Conservation (phyloP, 2,113 vertebrate genomes). For the Spea bombifrons region DNA sequence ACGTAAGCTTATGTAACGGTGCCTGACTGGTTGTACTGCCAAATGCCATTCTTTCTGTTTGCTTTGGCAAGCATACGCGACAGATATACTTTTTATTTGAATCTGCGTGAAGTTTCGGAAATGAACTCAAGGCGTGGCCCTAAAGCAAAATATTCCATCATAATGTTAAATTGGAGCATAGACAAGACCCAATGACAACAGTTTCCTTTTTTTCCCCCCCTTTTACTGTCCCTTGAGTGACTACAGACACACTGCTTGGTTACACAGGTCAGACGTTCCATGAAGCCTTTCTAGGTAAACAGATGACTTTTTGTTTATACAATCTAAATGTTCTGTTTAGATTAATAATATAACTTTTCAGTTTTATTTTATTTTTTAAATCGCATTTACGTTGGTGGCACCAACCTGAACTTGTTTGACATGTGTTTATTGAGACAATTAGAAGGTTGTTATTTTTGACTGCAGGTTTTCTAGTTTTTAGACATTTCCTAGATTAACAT, state of each 20-base stretch:
- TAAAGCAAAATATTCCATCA: constrained; percentile 9
- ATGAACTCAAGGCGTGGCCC: background rate
- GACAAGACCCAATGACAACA: background rate
- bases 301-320: background rate
- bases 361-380: too few relatives aligned
- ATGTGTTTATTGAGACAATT: background rate
- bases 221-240: background rate
- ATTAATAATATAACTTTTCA: too few relatives aligned
- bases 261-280: background rate
- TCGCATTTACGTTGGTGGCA: too few relatives aligned
- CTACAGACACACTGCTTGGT: too few relatives aligned
- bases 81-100: background rate
- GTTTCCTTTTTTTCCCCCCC: background rate
- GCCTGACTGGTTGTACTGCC: background rate
- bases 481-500: too few relatives aligned
- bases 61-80: constrained; percentile 13
- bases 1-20: constrained; percentile 27
- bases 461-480: too few relatives aligned
- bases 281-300: constrained; percentile 4
- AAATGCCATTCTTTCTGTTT: constrained; percentile 12
- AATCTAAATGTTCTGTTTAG: constrained; percentile 2
- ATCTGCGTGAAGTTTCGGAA: constrained; percentile 3
- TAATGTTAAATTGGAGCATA: background rate
- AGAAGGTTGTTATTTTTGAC: too few relatives aligned
- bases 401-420: background rate